These are phyloP conservation scores for Colius striatus DNA, from an alignment of 2,113 vertebrate genomes.

Conservation along the genomic window DNA sequence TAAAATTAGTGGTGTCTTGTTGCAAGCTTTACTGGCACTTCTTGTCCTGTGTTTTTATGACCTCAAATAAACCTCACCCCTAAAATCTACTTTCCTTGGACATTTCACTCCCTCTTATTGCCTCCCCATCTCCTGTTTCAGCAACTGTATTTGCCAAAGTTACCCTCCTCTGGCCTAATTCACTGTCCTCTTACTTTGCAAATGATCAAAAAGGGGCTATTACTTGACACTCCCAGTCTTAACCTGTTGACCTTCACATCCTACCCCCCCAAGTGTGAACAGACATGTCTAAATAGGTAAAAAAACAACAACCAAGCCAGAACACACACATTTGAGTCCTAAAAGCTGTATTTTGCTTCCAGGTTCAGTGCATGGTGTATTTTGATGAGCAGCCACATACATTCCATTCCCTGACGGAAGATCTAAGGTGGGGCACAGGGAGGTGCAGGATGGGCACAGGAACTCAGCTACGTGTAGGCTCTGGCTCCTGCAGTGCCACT, in stretches of 20 bases:
- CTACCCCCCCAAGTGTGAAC: accelerated
- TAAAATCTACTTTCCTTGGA: neutral
- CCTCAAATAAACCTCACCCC: neutral
- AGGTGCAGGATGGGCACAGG: accelerated
- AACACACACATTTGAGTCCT: too few species aligned
- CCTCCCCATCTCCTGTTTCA: accelerated
- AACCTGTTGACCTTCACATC: neutral
- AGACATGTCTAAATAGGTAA: too few species aligned
- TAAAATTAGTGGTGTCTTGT: neutral
- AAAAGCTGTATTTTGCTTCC: neutral
- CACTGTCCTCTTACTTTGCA: too few species aligned
- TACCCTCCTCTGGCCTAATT: accelerated
- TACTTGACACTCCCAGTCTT: accelerated
- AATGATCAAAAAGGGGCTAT: accelerated
- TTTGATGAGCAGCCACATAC: neutral
- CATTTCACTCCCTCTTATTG: neutral
- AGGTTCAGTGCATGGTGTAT: accelerated
- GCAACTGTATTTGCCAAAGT: accelerated
- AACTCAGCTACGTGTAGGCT: accelerated
- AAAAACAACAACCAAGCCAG: too few species aligned
- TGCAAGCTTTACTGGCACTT: neutral
- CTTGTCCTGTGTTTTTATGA: neutral
- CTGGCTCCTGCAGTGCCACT: accelerated
- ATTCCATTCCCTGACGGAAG: accelerated
- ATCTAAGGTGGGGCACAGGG: neutral